These are phyloP conservation scores for Pteropus rufus DNA, from an alignment of 2,797 vertebrate genomes.

Conservation along the genomic window DNA sequence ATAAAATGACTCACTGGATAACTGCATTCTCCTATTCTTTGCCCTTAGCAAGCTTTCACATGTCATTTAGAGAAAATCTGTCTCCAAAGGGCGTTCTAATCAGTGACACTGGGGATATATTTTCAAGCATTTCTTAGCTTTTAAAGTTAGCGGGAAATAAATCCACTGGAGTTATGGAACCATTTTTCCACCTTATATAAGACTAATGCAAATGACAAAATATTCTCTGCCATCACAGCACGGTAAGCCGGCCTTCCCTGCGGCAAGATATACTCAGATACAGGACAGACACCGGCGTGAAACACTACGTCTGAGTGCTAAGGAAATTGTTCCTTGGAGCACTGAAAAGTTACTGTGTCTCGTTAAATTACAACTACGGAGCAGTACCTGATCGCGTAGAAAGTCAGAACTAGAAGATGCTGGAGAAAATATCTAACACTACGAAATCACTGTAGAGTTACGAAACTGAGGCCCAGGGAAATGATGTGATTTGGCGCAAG, in stretches of 20 bases:
- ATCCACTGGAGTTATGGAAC: conserved; percentile 39
- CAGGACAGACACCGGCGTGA: conserved; percentile 21
- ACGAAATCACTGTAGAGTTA: not conserved
- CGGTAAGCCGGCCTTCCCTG: not conserved
- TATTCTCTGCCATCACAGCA: not conserved
- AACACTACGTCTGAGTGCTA: conserved; percentile 17
- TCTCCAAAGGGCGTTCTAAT: conserved; percentile 53
- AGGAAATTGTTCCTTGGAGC: conserved; percentile 53
- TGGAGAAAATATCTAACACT: not conserved
- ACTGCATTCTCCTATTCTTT: conserved; percentile 36
- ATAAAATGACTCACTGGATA: conserved; percentile 56
- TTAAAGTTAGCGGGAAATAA: conserved; percentile 63
- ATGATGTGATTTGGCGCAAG: not conserved
- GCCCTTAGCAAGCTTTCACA: conserved; percentile 65
- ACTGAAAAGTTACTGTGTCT: conserved; percentile 56
- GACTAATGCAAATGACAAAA: conserved; percentile 54
- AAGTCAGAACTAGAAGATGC: not conserved
- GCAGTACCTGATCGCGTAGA: not conserved
- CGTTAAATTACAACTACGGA: conserved; percentile 54
- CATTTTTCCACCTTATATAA: conserved; percentile 24
- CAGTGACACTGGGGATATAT: conserved; percentile 59
- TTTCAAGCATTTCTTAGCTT: conserved; percentile 57
- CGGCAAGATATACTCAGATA: conserved; percentile 34
- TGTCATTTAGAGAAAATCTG: conserved; percentile 65
- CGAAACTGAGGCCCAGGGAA: conserved; percentile 5